phyloP scores from a whole-genome alignment of 2,113 vertebrate genomes.

The Erinaceus europaeus region DNA sequence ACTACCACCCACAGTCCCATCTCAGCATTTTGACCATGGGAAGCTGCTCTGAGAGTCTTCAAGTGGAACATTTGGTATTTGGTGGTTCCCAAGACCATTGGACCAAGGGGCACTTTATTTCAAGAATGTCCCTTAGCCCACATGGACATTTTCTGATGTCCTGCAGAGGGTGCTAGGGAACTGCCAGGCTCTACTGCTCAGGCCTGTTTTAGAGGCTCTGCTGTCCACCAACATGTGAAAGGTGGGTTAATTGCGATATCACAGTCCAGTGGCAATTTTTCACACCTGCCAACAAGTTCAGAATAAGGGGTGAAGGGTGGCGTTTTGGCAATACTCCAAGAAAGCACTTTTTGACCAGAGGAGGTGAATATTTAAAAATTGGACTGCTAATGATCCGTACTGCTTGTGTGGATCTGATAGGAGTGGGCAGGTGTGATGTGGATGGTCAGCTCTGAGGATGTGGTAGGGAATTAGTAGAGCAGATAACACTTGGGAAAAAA shows the following conservation, averaged over 20 bases:
- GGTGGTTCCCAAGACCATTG: neutral
- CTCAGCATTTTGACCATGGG: neutral
- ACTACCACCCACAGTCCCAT: rapidly evolving
- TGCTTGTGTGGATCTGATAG: no score
- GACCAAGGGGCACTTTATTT: neutral
- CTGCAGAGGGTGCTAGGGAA: neutral
- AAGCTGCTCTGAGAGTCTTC: neutral
- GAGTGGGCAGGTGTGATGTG: no score
- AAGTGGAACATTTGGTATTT: neutral
- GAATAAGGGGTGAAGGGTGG: neutral
- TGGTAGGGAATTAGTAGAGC: no score
- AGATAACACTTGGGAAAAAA: no score
- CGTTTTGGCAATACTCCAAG: neutral
- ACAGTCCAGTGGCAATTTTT: neutral
- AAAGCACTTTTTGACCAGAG: neutral
- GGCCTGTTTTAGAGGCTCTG: neutral
- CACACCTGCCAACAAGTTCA: neutral
- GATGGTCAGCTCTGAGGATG: no score
- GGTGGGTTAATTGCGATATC: neutral
- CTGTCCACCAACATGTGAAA: rapidly evolving
- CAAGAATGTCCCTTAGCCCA: neutral
- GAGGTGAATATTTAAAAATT: neutral
- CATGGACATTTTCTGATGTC: neutral
- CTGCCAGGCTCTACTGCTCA: neutral
- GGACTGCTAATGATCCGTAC: neutral